phyloP scores from a whole-genome alignment of 2,113 vertebrate genomes.

The Mobula birostris region DNA sequence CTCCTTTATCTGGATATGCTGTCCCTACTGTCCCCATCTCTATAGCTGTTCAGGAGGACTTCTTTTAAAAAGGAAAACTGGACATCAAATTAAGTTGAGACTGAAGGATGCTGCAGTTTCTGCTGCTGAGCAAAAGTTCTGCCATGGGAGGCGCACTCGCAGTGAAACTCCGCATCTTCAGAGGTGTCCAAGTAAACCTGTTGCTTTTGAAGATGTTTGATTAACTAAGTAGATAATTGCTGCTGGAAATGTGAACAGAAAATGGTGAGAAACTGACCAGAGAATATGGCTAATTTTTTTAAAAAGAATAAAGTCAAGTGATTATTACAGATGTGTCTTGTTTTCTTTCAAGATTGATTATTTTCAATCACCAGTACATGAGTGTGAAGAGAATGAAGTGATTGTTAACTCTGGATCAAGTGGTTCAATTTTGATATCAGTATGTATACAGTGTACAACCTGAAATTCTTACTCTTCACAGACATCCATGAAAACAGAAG shows the following conservation, averaged over 20 bases:
- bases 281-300: not conserved
- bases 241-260: constrained; percentile 28
- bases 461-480: too few species aligned
- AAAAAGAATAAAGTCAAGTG: constrained; percentile 27
- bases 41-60: not conserved
- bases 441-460: too few species aligned
- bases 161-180: not conserved
- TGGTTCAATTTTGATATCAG: too few species aligned
- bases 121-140: not conserved
- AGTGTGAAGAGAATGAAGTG: too few species aligned
- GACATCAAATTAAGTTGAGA: not conserved
- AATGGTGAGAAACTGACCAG: constrained; percentile 20
- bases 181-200: not conserved
- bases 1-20: not conserved
- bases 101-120: not conserved
- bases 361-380: too few species aligned
- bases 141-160: too few species aligned
- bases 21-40: not conserved
- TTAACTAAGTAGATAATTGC: not conserved
- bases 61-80: not conserved
- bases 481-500: too few species aligned
- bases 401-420: too few species aligned
- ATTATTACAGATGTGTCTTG: not conserved
- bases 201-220: not conserved
- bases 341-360: too few species aligned